These are phyloP conservation scores for Sturmia bella DNA, from an alignment of 2,888 invertebrate genomes.

Conservation along the genomic window DNA sequence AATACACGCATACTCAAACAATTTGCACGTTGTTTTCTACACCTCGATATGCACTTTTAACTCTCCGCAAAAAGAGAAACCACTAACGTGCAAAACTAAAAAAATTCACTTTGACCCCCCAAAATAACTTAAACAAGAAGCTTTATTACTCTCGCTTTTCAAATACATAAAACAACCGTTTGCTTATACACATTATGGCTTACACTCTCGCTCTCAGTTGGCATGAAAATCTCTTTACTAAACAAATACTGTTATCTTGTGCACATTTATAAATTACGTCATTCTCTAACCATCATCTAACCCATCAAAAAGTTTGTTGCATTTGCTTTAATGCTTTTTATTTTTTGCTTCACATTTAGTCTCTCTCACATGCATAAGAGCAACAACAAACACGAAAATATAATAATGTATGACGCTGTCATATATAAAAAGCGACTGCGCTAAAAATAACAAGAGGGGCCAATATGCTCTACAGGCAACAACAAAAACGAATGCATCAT, in stretches of 20 bases:
- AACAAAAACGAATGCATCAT: constrained; percentile 26
- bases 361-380: constrained; percentile 54
- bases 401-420: constrained; percentile 62
- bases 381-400: constrained; percentile 49
- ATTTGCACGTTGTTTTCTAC: constrained; percentile 43
- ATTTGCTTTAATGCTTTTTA: constrained; percentile 44
- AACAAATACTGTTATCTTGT: background rate
- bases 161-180: constrained; percentile 11
- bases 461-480: constrained; percentile 46
- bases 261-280: constrained; percentile 75
- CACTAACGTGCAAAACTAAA: background rate
- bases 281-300: constrained; percentile 73
- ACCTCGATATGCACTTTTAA: constrained; percentile 43
- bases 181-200: constrained; percentile 32
- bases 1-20: constrained; percentile 1
- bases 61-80: background rate
- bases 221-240: background rate
- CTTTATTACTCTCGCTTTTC: constrained; percentile 44
- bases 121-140: constrained; percentile 17
- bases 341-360: background rate
- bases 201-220: constrained; percentile 30
- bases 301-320: constrained; percentile 40
- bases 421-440: constrained; percentile 56
- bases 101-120: constrained; percentile 35
- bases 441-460: constrained; percentile 61